Evolutionary conservation across 30 jellyfish, hydroid and myxozoan species (phyloP), one percentile per base, ranked within the genome.

Genomic region (Mastigias papua): DNA sequence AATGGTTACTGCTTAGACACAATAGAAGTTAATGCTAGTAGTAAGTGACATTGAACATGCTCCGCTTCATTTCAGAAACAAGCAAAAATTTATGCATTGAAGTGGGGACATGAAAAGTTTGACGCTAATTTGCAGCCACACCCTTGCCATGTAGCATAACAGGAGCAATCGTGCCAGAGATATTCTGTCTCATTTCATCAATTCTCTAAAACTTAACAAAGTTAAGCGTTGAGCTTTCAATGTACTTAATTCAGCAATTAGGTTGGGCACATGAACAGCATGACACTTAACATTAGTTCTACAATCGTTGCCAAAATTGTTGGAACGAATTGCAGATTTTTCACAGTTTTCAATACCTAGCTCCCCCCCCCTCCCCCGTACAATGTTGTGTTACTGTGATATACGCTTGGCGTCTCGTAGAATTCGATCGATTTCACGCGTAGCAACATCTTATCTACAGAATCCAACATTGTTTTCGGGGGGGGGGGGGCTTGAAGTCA

Each of bases 181-280:
- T 1, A 30, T 50, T 58, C 76, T 76, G 88, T 32, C 76, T 76
- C 49, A 30, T 63, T 76, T 76, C 50, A 76, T 76, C 48, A 27
- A 76, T 76, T 76, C 86, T 76, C 77, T 32, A 61, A 73, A 76
- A 76, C 77, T 10, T 61, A 64, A 5, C 67, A 30, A 64, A 61
- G 63, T 64, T 58, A 80, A 64, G 42, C 73, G 60, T 80, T 73
- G 72, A 29, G 29, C 81, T 60, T 66, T 28, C 34, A 51, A 80
- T 64, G 30, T 2, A 42, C 72, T 63, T 34, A 34, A 63, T 66
- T 80, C 90, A 34, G 75, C 90, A 63, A 63, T 80, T 80, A 64
- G 42, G 73, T 63, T 63, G 81, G 71, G 81, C 81, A 60, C 81
- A 80, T 80, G 81, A 37, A 34, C 28, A 69, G 60, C 81, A 28